These are phyloP conservation scores for Zapornia atra DNA, from an alignment of 2,113 vertebrate genomes.

Conservation along the genomic window DNA sequence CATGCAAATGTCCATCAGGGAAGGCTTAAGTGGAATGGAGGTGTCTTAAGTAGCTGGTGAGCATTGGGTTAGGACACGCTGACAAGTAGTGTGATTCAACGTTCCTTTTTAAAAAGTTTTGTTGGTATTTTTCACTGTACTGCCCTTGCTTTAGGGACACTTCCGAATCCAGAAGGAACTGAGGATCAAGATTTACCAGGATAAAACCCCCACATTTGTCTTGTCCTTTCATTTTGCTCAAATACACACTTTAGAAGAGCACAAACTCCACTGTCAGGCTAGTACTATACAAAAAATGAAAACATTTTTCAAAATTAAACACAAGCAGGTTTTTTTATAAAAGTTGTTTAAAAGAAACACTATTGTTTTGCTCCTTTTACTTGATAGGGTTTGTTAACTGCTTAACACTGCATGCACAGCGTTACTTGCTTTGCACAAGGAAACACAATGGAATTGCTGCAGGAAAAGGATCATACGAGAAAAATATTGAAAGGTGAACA, in stretches of 20 bases:
- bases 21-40: not conserved
- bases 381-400: not conserved
- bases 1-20: not conserved
- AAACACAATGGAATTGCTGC: not conserved
- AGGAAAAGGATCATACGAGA: not conserved
- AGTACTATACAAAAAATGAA: not conserved
- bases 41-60: not conserved
- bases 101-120: not conserved
- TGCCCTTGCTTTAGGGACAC: not conserved
- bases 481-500: not conserved
- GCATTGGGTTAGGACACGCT: not conserved
- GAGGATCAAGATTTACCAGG: not conserved
- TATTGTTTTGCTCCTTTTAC: not conserved
- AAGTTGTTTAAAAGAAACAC: not conserved
- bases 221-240: not conserved
- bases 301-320: not conserved
- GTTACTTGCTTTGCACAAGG: not conserved
- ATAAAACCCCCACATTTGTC: not conserved
- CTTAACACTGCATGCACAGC: not conserved
- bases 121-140: not conserved
- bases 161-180: not conserved
- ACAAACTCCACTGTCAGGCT: not conserved
- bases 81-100: not conserved
- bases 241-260: not conserved
- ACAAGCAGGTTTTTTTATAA: accelerated